phyloP scores from a whole-genome alignment of 2,888 invertebrate species.

The Sinelater perroti region DNA sequence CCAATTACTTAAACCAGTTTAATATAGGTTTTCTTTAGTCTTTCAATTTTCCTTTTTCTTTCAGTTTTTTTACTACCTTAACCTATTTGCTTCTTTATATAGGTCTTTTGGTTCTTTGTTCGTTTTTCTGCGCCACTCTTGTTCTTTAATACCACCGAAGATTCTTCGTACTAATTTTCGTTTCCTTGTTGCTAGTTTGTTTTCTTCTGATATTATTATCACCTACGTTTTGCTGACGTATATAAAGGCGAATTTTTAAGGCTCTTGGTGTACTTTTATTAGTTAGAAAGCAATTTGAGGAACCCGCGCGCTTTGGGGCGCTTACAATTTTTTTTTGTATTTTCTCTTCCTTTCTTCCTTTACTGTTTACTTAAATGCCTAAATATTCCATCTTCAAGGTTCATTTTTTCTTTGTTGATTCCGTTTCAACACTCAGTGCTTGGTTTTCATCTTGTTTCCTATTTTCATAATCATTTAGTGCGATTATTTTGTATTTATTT shows the following conservation, averaged over 20 bases:
- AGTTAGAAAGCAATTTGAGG: background rate
- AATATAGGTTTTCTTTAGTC: background rate
- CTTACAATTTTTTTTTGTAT: conserved; percentile 1
- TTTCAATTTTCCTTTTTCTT: no score
- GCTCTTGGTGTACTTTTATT: no score
- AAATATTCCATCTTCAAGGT: background rate
- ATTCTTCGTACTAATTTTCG: background rate
- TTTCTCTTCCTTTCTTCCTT: background rate
- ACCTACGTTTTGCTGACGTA: background rate
- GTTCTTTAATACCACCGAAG: background rate
- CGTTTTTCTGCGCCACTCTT: background rate
- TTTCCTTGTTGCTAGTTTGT: no score
- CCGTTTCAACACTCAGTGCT: background rate
- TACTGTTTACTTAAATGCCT: background rate
- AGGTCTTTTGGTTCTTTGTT: background rate
- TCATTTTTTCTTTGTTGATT: background rate
- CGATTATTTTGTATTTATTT: conserved; percentile 3
- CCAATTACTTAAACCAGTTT: background rate
- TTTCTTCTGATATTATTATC: background rate
- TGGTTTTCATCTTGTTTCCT: background rate
- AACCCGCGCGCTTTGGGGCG: background rate
- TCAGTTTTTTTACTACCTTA: background rate
- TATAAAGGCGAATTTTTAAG: background rate
- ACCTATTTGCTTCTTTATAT: background rate
- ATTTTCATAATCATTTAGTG: conserved; percentile 1